These are phyloP conservation scores for Holacanthella duospinosa DNA, from an alignment of 2,888 invertebrate genomes.

Conservation along the genomic window DNA sequence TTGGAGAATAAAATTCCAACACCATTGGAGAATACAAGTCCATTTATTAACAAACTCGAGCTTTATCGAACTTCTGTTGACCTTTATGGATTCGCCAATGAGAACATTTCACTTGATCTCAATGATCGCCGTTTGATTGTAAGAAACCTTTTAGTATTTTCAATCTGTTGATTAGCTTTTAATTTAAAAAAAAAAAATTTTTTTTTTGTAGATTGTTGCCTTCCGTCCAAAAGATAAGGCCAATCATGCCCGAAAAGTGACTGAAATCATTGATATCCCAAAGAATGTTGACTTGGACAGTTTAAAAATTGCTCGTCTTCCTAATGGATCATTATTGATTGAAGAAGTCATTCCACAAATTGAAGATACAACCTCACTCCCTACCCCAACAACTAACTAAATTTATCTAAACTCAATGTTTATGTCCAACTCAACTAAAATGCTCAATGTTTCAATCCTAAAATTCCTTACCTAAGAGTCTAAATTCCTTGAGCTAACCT, in stretches of 20 bases:
- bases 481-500: too few relatives aligned
- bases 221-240: background rate
- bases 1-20: too few relatives aligned
- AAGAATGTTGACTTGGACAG: constrained; percentile 21
- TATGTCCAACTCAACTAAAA: background rate
- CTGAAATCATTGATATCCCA: constrained; percentile 28
- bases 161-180: background rate
- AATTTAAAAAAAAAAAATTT: background rate
- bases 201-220: constrained; percentile 2
- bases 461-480: background rate
- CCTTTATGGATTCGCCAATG: background rate
- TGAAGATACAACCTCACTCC: background rate
- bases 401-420: background rate
- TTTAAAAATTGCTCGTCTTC: constrained; percentile 24
- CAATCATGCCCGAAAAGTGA: constrained; percentile 19
- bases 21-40: too few relatives aligned
- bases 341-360: constrained; percentile 16
- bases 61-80: background rate
- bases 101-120: background rate
- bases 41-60: too few relatives aligned
- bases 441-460: background rate
- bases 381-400: background rate
- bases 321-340: constrained; percentile 24
- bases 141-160: background rate
- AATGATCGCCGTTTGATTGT: constrained; percentile 6